Percentiles rank a stretch among this genome's conserved stretches.
Evolutionary conservation across 2,113 vertebrate genomes (phyloP).

Genomic region (Hoplias malabaricus): DNA sequence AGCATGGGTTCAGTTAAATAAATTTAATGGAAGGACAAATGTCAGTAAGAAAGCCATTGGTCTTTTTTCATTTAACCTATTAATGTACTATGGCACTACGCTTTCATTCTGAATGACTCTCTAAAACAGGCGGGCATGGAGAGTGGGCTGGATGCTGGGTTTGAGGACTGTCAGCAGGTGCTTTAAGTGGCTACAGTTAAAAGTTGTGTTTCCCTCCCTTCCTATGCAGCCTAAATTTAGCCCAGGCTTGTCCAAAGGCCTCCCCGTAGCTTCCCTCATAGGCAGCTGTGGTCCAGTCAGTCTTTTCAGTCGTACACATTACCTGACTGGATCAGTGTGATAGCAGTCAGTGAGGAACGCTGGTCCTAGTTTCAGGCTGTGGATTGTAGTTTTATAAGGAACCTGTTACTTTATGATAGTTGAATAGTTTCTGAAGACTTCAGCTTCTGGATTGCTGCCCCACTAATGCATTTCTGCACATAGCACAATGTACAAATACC

Average conservation of each 20-base stretch:
- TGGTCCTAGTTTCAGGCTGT: too few relatives aligned
- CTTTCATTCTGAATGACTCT: background rate
- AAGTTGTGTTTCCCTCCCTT: conserved; percentile 50
- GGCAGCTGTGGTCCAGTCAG: background rate
- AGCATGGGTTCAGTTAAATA: background rate
- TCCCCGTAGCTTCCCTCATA: conserved; percentile 8
- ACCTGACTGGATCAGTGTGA: background rate
- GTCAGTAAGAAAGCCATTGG: background rate
- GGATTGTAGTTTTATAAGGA: too few relatives aligned
- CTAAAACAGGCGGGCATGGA: conserved; percentile 49
- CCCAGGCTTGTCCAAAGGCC: conserved; percentile 12
- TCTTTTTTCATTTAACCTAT: background rate
- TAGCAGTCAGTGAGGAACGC: too few relatives aligned
- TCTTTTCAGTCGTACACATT: background rate
- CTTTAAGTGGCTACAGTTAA: conserved; percentile 62
- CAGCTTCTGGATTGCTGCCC: too few relatives aligned
- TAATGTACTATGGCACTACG: background rate
- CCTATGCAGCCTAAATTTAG: conserved; percentile 35
- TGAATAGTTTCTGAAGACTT: too few relatives aligned
- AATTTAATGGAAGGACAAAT: background rate
- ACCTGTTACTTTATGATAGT: too few relatives aligned
- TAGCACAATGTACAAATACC: too few relatives aligned
- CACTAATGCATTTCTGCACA: too few relatives aligned
- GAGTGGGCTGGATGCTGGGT: conserved; percentile 45
- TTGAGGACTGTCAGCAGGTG: conserved; percentile 72